Evolutionary conservation across 2,113 vertebrate species (phyloP).

Genomic region (Chaetops frenatus): DNA sequence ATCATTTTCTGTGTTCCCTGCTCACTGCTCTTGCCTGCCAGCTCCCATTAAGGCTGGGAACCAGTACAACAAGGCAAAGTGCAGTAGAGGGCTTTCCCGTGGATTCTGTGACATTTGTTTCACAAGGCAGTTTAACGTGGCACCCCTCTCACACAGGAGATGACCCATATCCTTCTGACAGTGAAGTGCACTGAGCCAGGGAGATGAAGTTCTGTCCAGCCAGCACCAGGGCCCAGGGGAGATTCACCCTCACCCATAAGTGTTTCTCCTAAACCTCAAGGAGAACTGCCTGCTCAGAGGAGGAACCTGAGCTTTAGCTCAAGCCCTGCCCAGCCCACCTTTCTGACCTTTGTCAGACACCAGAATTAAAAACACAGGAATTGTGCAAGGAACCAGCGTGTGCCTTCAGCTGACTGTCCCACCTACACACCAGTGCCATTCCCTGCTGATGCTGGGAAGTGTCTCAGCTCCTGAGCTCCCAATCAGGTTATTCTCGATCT

Average conservation of each 20-base stretch:
- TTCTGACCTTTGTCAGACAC: background rate
- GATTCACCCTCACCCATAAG: background rate
- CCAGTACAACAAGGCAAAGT: fast-evolving
- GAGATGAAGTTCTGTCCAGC: background rate
- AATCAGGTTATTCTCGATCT: background rate
- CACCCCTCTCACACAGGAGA: background rate
- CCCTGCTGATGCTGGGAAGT: background rate
- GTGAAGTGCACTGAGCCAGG: background rate
- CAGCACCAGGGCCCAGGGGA: background rate
- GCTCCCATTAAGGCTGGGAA: background rate
- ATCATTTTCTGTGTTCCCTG: background rate
- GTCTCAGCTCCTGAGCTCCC: background rate
- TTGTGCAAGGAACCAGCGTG: background rate
- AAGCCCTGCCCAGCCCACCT: background rate
- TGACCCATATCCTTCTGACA: background rate
- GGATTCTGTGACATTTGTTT: background rate
- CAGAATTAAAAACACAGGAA: background rate
- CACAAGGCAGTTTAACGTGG: background rate
- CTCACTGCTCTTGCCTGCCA: background rate
- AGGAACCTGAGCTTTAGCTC: background rate
- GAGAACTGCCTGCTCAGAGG: background rate
- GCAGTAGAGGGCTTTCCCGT: fast-evolving
- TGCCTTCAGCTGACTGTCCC: background rate
- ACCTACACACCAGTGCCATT: fast-evolving
- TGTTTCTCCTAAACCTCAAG: fast-evolving